Evolutionary conservation across 2,113 vertebrate species (phyloP), one percentile per base, ranked within the genome.

Genomic region (Archocentrus centrarchus): DNA sequence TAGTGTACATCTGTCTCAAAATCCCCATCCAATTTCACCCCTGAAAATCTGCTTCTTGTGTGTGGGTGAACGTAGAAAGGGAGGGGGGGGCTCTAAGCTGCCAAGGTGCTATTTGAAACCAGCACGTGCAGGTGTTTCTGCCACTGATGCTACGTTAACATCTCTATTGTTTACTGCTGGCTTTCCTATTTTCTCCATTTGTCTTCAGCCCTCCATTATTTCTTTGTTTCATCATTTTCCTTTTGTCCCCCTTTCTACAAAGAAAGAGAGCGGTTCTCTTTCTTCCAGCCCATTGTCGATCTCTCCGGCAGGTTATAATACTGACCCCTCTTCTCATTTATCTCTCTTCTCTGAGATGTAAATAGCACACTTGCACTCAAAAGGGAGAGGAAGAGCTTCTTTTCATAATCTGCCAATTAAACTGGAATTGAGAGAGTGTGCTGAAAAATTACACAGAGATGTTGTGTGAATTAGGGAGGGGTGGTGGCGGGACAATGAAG

Each of bases 141-240:
- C 30, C 80, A 75, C 30, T 57, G 60, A 83, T 70, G n/a, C 85
- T 76, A 47, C 81, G 60, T 88, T 90, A 90, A 89, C 60, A 85
- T 81, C 82, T 82, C 70, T 66, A 78, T 87, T 89, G 75, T 85
- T 89, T 75, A 58, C 32, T n/a, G 30, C 58, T 73, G 66, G 63
- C 73, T 61, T 70, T 59, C 6, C 1, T 62, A 76, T 81, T 75
- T 73, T 39, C 66, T 81, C 53, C 4, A 53, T 81, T 88, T 86
- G 55, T 81, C 44, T 80, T 75, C 15, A 64, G n/a, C 50, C 30
- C n/a, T 37, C 55, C 13, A 22, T 50, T 58, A 73, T 77, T 77
- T 73, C 32, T 30, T 17, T 0, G 30, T 81, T 20, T 70, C 35
- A 58, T 76, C 20, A 64, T 64, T 58, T 76, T 17, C 20, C 30